Evolutionary conservation across 1,140 invertebrate species (phyloP), one percentile per base, ranked within the genome.

Genomic region (Leptinotarsa lineolata): DNA sequence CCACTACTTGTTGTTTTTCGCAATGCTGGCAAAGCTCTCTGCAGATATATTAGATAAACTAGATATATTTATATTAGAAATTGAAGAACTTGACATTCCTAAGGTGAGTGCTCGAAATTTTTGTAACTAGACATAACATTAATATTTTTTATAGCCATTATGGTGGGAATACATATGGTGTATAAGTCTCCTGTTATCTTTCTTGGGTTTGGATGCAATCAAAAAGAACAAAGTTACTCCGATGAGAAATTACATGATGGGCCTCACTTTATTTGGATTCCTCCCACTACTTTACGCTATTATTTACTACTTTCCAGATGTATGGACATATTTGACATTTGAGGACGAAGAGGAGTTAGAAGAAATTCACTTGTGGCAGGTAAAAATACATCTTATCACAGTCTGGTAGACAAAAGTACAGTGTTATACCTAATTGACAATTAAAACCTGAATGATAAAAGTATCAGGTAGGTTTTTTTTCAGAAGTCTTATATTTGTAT

Each of bases 121-220:
- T 45, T 16, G 13, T 60, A 44, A 20, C 15, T 22, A 20, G 15
- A 61, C n/a, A 15, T 22, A 20, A 69, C 30, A 18, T 54, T 61
- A 18, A 60, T 11, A 70, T 77, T 78, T 72, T 80, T 75, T 88
- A 86, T 82, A 94, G 90, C 94, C 95, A 30, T 83, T 94, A 39
- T 89, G 91, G 85, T 99, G 97, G 96, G 96, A 99, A 86, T 98
- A 96, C 83, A 89, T 95, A 76, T 99, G 97, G 97, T 92, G 94
- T 77, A 86, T 91, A 4, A 97, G 95, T 78, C 85, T 97, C 68
- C 84, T 96, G n/a, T 88, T 95, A 54, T 93, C 94, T 59, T 92
- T 97, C 83, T 83, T 97, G 30, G 96, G 93, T n/a, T 86, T 97
- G 24, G 91, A 93, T 48, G 93, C 96, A 20, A 90, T 96, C 76